A percentile compares a stretch with the other conserved stretches of the same genome.
Conservation (phyloP, 2,797 vertebrate species). For the Spinus pinus region DNA sequence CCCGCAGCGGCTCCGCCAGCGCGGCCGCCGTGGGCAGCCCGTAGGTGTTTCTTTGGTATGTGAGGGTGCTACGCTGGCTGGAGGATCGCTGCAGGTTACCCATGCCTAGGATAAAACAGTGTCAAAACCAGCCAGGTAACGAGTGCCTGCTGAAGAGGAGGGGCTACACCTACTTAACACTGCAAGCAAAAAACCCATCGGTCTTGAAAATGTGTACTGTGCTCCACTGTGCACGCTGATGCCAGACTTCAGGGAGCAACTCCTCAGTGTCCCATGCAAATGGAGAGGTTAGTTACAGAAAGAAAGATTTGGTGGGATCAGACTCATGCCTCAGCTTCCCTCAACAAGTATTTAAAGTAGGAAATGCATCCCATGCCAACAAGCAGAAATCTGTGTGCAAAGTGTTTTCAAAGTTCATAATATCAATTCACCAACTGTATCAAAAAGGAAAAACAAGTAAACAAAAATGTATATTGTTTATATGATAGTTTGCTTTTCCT, state of each 20-base stretch:
- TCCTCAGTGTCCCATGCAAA: neutral
- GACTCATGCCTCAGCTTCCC: neutral
- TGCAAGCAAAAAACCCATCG: neutral
- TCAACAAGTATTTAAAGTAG: neutral
- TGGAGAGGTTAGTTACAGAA: neutral
- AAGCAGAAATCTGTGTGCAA: neutral
- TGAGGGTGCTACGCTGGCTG: conserved; percentile 93
- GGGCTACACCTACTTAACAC: neutral
- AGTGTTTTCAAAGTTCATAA: neutral
- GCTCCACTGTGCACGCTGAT: fast-evolving
- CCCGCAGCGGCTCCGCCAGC: conserved; percentile 81
- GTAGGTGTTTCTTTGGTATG: conserved; percentile 95
- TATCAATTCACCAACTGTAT: neutral
- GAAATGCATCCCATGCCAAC: neutral
- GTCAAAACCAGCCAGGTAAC: conserved; percentile 27
- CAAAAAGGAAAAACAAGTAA: neutral
- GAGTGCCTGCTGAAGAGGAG: neutral
- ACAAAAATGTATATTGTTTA: neutral
- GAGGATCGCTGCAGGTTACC: conserved; percentile 92
- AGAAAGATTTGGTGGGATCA: neutral
- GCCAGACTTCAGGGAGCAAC: neutral
- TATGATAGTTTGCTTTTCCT: neutral
- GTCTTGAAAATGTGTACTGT: fast-evolving
- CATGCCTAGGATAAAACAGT: conserved; percentile 79
- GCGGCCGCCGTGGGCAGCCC: conserved; percentile 83